Evolutionary conservation across 2,113 vertebrate genomes (phyloP).

Genomic region (Prunella himalayana): DNA sequence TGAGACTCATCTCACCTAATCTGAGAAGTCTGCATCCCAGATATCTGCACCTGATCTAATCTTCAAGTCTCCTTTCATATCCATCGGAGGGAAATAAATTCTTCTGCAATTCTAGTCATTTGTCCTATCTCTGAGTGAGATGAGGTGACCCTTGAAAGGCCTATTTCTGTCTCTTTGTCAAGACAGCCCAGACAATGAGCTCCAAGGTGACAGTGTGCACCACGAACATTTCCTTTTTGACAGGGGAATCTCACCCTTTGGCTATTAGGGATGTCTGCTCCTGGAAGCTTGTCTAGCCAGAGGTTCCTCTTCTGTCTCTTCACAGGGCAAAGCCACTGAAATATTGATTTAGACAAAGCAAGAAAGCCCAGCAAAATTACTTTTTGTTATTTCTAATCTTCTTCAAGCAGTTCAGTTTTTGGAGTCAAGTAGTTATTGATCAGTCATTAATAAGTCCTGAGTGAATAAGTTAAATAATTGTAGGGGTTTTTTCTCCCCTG

Average conservation of each 20-base stretch:
- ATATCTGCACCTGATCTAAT: background rate
- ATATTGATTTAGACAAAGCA: background rate
- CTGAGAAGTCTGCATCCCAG: background rate
- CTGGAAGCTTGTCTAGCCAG: background rate
- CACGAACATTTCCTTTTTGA: background rate
- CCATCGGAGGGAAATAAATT: slow-evolving; percentile 23
- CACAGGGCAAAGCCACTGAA: background rate
- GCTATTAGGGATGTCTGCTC: background rate
- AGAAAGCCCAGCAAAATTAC: background rate
- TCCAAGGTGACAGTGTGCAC: background rate
- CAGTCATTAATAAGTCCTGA: background rate
- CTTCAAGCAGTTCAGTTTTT: background rate
- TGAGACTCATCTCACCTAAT: background rate
- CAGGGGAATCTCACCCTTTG: background rate
- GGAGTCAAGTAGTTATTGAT: background rate
- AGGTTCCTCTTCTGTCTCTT: background rate
- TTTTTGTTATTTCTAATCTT: background rate
- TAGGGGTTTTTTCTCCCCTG: fast-evolving
- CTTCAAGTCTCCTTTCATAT: background rate
- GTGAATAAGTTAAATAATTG: background rate
- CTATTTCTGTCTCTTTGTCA: slow-evolving; percentile 16
- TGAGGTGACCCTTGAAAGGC: slow-evolving; percentile 23
- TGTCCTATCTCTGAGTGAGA: background rate
- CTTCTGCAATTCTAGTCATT: slow-evolving; percentile 11
- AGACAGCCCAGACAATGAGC: background rate